Base-by-base conservation (phyloP, 2,797 vertebrate species). In the Crenichthys baileyi region DNA sequence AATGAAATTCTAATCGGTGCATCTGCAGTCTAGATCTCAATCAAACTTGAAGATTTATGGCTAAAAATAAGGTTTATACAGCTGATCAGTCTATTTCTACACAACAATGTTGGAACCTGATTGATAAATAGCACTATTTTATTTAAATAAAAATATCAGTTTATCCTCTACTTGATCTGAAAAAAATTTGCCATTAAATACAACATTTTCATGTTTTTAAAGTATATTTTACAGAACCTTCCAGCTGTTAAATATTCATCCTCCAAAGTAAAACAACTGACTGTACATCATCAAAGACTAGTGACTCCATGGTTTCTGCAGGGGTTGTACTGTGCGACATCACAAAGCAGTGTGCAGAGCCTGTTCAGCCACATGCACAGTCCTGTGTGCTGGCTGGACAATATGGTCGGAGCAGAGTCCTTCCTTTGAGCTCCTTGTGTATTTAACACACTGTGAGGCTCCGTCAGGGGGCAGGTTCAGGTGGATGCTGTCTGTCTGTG, bases 301-400 rank as follows among this genome's bases (percentile, higher is more conserved):
- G 67, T 7, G 24, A 7, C 24, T 16, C 41, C 41, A 13, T 18
- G 1, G 41, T 46, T 46, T 70, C 26, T 70, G n/a, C 41, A 48
- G 41, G 41, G 24, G 44, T 46, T 48, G 67, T 26, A 70, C 24
- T 73, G 76, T 79, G 88, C 82, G 24, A 67, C 82, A 72, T 97
- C 94, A 97, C 92, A 95, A 93, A 83, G 91, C 93, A 75, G 93
- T 95, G 91, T 96, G 93, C 0, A 95, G 92, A 79, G 88, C 87
- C 83, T 92, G 93, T 70, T 91, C 91, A 5, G 58, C 9, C 67
- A 46, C 41, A 84, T 73, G 87, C 76, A 79, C 75, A 41, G 85
- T 86, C 84, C 74, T 81, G 79, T 65, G 82, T 13, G 58, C 78
- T 50, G 79, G 91, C 22, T 74, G 81, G 73, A 80, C 26, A 0